These are phyloP conservation scores for Valencia hispanica DNA, from an alignment of 2,797 vertebrate species.

Conservation along the genomic window DNA sequence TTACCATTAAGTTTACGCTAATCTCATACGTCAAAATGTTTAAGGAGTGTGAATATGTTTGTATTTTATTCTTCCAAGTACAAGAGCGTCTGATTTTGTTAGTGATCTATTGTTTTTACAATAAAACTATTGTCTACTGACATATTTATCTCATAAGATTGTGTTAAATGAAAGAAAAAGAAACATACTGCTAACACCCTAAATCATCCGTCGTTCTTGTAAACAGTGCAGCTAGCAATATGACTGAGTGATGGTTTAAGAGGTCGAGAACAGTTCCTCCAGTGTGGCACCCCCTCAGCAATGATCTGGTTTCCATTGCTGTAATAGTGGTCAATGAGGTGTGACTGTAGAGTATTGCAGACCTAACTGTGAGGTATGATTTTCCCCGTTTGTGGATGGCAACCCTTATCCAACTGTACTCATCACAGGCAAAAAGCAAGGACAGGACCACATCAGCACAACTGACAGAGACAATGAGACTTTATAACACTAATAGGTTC, in stretches of 20 bases:
- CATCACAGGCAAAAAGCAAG: constrained; percentile 66
- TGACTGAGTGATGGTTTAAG: constrained; percentile 47
- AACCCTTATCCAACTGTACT: constrained; percentile 73
- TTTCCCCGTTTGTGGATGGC: constrained; percentile 59
- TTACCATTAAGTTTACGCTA: no score
- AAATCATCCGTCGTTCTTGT: constrained; percentile 22
- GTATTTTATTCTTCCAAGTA: neutral
- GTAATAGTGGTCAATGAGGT: constrained; percentile 73
- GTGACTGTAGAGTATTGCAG: constrained; percentile 70
- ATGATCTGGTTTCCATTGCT: constrained; percentile 74
- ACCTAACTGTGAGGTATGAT: constrained; percentile 75
- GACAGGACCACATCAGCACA: constrained; percentile 78
- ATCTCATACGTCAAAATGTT: neutral
- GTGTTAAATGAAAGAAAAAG: constrained; percentile 8
- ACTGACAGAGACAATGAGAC: constrained; percentile 74
- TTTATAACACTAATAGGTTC: constrained; percentile 68
- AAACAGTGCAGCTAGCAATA: constrained; percentile 24
- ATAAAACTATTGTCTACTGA: no score
- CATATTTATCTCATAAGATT: neutral
- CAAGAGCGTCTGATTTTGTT: neutral
- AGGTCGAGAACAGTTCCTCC: constrained; percentile 49
- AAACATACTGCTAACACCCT: constrained; percentile 11
- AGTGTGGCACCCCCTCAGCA: constrained; percentile 32
- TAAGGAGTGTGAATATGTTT: neutral
- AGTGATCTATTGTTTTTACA: neutral